Evolutionary conservation across 2,797 vertebrate genomes (phyloP).

Genomic region (Helicolenus hilgendorfi): DNA sequence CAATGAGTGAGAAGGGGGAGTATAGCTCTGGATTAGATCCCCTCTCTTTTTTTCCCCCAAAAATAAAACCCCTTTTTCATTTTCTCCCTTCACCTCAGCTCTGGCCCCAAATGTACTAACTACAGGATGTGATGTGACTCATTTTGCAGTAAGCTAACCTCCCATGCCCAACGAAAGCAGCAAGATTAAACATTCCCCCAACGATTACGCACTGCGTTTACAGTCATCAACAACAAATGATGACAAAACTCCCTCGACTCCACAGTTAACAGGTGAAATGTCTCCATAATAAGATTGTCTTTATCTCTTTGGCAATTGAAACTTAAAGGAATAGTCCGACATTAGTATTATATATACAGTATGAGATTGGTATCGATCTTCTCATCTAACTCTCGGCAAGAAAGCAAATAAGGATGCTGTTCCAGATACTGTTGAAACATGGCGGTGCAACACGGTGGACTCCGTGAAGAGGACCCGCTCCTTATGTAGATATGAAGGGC

Average conservation of each 20-base stretch:
- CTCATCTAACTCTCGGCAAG: background rate
- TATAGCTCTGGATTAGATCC: conserved; percentile 72
- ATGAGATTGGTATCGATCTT: background rate
- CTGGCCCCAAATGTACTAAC: conserved; percentile 24
- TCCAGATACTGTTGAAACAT: background rate
- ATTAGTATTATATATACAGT: background rate
- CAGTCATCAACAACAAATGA: background rate
- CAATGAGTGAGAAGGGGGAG: conserved; percentile 62
- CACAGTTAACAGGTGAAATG: background rate
- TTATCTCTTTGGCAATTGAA: background rate
- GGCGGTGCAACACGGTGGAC: too few relatives aligned
- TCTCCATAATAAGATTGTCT: background rate
- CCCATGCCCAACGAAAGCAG: background rate
- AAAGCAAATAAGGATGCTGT: background rate
- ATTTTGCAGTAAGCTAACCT: conserved; percentile 30
- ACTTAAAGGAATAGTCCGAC: background rate
- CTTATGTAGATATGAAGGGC: too few relatives aligned
- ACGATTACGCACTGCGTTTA: background rate
- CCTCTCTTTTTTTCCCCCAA: conserved; percentile 9
- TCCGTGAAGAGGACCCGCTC: too few relatives aligned
- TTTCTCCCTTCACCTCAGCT: conserved; percentile 43
- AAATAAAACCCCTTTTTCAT: conserved; percentile 54
- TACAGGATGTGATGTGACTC: conserved; percentile 23
- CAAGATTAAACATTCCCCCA: background rate
- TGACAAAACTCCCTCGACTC: background rate